Conservation (phyloP, 2,888 invertebrate genomes). For the Augochlorella aurata region DNA sequence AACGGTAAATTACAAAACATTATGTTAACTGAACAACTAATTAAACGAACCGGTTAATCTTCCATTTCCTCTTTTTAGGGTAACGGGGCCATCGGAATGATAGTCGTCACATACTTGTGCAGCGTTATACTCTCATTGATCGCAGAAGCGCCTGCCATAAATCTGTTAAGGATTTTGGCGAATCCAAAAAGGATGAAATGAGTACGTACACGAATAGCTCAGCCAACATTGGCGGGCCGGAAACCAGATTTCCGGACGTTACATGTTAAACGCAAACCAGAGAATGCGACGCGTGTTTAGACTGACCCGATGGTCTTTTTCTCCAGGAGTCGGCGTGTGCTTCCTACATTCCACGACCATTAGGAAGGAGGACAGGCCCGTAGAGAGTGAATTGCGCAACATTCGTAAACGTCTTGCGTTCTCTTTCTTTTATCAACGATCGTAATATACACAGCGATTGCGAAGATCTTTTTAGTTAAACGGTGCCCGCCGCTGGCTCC, state of each 20-base stretch:
- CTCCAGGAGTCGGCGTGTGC: not conserved
- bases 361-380: conserved; percentile 5
- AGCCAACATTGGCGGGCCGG: not conserved
- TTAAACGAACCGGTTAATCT: not conserved
- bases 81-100: conserved; percentile 74
- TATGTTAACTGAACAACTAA: not conserved
- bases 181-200: conserved; percentile 33
- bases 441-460: conserved; percentile 73
- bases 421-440: conserved; percentile 53
- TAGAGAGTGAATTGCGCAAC: conserved; percentile 34
- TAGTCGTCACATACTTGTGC: conserved; percentile 75
- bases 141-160: conserved; percentile 79
- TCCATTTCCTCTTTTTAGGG: conserved; percentile 69
- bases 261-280: not conserved
- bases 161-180: conserved; percentile 71
- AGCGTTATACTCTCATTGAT: conserved; percentile 78
- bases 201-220: not conserved
- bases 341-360: not conserved
- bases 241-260: not conserved
- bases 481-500: conserved; percentile 55
- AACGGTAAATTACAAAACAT: conserved; percentile 75
- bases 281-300: not conserved
- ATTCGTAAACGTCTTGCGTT: conserved; percentile 52
- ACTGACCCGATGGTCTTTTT: not conserved
- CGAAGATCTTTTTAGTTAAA: conserved; percentile 66